phyloP scores from a whole-genome alignment of 2,888 invertebrate species.

The Atrina japonica region DNA sequence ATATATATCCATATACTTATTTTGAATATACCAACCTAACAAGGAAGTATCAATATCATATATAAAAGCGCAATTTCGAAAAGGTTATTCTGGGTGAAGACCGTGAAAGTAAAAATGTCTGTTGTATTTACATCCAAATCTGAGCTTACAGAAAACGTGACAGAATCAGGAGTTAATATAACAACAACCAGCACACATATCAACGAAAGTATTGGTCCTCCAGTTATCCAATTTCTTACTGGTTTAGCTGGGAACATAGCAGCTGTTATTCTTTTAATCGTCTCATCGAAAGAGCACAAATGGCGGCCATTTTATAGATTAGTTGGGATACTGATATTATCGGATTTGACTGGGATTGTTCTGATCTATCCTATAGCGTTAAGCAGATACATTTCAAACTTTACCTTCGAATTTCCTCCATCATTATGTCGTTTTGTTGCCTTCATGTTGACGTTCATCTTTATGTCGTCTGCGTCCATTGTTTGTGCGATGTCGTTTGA shows the following conservation, averaged over 20 bases:
- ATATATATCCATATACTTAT: too few relatives aligned
- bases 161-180: too few relatives aligned
- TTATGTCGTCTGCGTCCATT: conserved; percentile 14
- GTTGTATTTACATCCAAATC: too few relatives aligned
- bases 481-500: conserved; percentile 22
- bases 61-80: too few relatives aligned
- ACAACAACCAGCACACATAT: too few relatives aligned
- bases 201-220: neutral
- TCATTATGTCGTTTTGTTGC: conserved; percentile 13
- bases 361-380: conserved; percentile 16
- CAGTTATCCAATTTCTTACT: conserved; percentile 6
- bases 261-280: conserved; percentile 2
- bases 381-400: conserved; percentile 9
- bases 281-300: conserved; percentile 14
- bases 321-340: conserved; percentile 5
- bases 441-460: conserved; percentile 12
- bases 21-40: too few relatives aligned
- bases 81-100: too few relatives aligned
- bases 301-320: conserved; percentile 20
- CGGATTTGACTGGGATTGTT: conserved; percentile 8
- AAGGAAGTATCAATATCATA: too few relatives aligned
- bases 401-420: conserved; percentile 3
- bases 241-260: conserved; percentile 12
- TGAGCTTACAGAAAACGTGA: too few relatives aligned
- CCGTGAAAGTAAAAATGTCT: too few relatives aligned